Conservation (phyloP, 2,113 vertebrate species). For the mouse (Mus musculus) region GRCm39 chr17:76099001-76099500, state of each 20-base stretch:
- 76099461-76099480: background rate
- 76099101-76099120: background rate
- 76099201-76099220: conserved; percentile 1
- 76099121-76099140: background rate
- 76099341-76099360: too few species aligned
- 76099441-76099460: background rate
- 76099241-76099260: background rate
- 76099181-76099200: background rate
- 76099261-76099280: background rate
- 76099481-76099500: background rate
- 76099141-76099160: background rate
- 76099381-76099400: background rate
- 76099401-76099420: background rate
- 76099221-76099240: background rate
- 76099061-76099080: background rate
- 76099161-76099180: background rate
- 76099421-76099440: background rate
- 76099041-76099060: background rate
- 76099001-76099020: background rate
- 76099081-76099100: background rate
- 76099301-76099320: background rate
- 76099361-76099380: background rate
- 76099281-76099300: background rate
- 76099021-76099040: background rate
- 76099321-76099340: background rate